Evolutionary conservation across 2,888 invertebrate species (phyloP), one percentile per base, ranked within the genome.

Genomic region (Anarsia innoxiella): DNA sequence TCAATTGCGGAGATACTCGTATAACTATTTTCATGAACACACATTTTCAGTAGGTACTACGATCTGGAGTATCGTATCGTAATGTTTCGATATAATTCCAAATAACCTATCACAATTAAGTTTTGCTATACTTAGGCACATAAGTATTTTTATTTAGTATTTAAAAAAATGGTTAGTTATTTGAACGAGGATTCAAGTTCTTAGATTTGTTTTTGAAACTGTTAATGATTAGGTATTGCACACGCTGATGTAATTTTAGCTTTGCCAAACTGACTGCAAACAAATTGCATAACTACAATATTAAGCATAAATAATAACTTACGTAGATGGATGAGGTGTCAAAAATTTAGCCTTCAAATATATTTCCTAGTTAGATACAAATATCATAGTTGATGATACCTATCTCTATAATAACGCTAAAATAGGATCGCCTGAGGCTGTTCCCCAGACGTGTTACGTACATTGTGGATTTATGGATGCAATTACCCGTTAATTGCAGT

Each of bases 381-480:
- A 33, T 53, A 58, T 55, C 50, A 56, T 53, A 52, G 47, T 44
- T 58, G 45, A 56, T 58, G 59, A 54, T 54, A 43, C 37, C 15
- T 27, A 36, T 19, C 19, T 32, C 25, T 33, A 11, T 11, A 33
- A 26, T 26, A 14, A 23, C n/a, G 8, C 11, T 14, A 19, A 16
- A 32, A 14, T 29, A 33, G 28, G 23, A 31, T 28, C 23, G 46
- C 42, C 38, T 16, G 37, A 13, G 39, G 44, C 41, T 37, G 26
- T 39, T 23, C 14, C 4, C 6, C 27, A 19, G 38, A 28, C 33
- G 33, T 15, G 16, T 36, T 40, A 36, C 31, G 40, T 28, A 23
- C 32, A 38, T 25, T 27, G 31, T 40, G 37, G 34, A 46, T 45
- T 48, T 42, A 45, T 46, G 36, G 32, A 27, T 10, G 30, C 35